Base-by-base conservation (phyloP, 2,888 invertebrate species). In the Xylophagus ater region DNA sequence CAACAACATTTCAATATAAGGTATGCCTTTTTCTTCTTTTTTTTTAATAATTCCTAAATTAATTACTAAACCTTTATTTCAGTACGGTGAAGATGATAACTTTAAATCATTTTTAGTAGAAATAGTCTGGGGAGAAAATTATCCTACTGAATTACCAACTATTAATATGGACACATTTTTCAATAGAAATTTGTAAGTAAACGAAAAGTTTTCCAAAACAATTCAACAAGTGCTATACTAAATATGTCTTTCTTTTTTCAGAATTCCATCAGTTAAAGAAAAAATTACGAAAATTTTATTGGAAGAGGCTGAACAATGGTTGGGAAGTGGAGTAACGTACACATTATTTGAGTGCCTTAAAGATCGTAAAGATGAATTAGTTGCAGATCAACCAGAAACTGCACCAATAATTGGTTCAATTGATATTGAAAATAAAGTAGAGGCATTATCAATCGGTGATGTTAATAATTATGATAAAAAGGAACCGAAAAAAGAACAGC, bases 241-340 rank as follows among this genome's bases (percentile, higher is more conserved):
- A 23, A 23, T 8, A 23, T 10, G 23, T 23, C 23, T n/a, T n/a
- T n/a, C n/a, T n/a, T n/a, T 40, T 50, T 51, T 41, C 51, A 87
- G 87, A 60, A 57, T 79, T 45, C 68, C 71, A 24, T 56, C 70
- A 2, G 77, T 87, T 1, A 89, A 89, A 63, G 67, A 76, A 32
- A 78, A 76, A 56, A 74, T 90, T 43, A 54, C 73, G 9, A 58
- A 67, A 7, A 68, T 72, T 36, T 62, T 87, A 1, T 66, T 68
- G 10, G 66, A 70, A 9, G 87, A 89, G 62, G 85, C 85, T 0
- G 78, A 84, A 26, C 81, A 84, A 52, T 83, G 84, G 72, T 54
- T 89, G 12, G 93, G 90, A 1, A 82, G 81, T 66, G 89, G 90
- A 3, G 92, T 93, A 90, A 94, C 92, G 0, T 96, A 89, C 57